Conservation (phyloP, 2,888 invertebrate genomes). For the Minunthozetes semirufus region DNA sequence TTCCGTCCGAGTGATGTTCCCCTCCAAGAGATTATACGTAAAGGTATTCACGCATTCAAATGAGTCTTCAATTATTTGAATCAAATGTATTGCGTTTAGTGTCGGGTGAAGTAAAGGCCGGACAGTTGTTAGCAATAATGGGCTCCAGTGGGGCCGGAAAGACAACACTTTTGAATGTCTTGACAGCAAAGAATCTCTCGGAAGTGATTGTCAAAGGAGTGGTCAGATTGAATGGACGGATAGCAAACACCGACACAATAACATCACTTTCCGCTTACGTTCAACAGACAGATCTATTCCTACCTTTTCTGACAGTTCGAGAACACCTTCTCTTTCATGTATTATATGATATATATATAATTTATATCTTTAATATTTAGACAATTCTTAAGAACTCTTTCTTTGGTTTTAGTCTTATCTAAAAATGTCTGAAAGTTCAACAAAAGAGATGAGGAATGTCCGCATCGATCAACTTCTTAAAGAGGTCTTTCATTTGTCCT, state of each 20-base stretch:
- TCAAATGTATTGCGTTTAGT: constrained; percentile 52
- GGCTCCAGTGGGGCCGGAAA: constrained; percentile 51
- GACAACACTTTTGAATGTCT: constrained; percentile 34
- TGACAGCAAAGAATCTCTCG: constrained; percentile 24
- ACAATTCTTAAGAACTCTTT: neutral
- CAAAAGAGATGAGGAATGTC: neutral
- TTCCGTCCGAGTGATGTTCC: neutral
- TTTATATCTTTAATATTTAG: neutral
- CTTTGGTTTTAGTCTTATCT: neutral
- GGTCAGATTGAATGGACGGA: constrained; percentile 27
- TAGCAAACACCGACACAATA: constrained; percentile 9
- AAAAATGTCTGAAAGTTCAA: neutral
- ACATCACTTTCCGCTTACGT: constrained; percentile 35
- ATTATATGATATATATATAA: neutral
- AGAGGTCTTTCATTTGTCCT: neutral
- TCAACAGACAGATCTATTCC: constrained; percentile 47
- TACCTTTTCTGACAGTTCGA: constrained; percentile 47
- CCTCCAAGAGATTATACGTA: neutral
- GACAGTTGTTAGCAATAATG: constrained; percentile 77
- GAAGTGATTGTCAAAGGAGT: constrained; percentile 28
- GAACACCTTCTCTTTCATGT: constrained; percentile 45
- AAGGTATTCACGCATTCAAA: neutral
- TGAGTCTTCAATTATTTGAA: neutral
- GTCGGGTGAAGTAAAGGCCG: constrained; percentile 73
- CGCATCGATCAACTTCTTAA: constrained; percentile 14